These are phyloP conservation scores for Spodoptera littoralis DNA, from an alignment of 2,888 invertebrate species.

Conservation along the genomic window DNA sequence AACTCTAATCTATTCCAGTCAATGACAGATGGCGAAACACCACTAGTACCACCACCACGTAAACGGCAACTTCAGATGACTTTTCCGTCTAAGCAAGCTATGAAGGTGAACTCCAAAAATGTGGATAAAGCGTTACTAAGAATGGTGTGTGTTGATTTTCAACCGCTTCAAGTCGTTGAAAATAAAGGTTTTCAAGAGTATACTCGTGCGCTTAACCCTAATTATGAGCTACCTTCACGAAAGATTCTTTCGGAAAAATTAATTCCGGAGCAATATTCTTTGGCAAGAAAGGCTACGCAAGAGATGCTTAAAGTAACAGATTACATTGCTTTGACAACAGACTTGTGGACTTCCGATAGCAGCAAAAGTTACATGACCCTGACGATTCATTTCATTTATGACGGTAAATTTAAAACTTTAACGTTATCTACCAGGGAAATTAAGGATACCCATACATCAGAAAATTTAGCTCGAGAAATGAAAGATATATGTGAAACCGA, in stretches of 20 bases:
- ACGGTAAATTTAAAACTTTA: conserved; percentile 20
- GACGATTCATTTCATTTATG: conserved; percentile 31
- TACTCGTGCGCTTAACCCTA: conserved; percentile 36
- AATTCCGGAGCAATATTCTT: conserved; percentile 31
- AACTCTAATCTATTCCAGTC: conserved; percentile 24
- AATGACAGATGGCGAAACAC: conserved; percentile 10
- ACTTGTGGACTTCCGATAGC: conserved; percentile 32
- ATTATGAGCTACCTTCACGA: conserved; percentile 34
- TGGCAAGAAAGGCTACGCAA: conserved; percentile 35
- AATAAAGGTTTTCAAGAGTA: conserved; percentile 31
- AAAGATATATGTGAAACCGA: conserved; percentile 34
- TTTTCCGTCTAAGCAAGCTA: conserved; percentile 28
- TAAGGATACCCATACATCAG: conserved; percentile 16
- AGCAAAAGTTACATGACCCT: conserved; percentile 17
- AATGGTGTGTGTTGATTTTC: conserved; percentile 26
- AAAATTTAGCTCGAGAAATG: conserved; percentile 32
- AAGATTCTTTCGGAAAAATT: conserved; percentile 45
- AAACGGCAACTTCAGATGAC: conserved; percentile 32
- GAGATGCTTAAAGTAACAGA: conserved; percentile 17
- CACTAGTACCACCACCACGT: conserved; percentile 14
- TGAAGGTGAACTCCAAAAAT: conserved; percentile 25
- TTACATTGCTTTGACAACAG: conserved; percentile 33
- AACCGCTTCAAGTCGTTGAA: conserved; percentile 28
- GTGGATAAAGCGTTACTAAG: conserved; percentile 20
- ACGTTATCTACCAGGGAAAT: conserved; percentile 26